Evolutionary conservation across 2,888 invertebrate species (phyloP).

Genomic region (Rhagophthalmus giganteus): DNA sequence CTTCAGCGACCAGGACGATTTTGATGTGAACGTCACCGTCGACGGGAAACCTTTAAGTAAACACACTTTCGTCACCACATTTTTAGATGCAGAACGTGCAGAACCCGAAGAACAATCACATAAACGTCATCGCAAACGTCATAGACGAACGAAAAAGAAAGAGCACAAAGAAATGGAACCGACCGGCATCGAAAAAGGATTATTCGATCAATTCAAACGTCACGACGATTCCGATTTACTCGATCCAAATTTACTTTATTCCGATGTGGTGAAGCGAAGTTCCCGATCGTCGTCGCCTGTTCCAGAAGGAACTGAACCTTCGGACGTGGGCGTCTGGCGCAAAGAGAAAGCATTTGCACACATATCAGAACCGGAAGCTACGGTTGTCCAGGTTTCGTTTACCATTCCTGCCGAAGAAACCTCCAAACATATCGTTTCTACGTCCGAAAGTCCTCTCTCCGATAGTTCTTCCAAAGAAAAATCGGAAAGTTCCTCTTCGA

Average conservation of each 20-base stretch:
- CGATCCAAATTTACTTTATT: conserved; percentile 46
- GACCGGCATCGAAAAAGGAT: conserved; percentile 33
- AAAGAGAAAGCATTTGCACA: conserved; percentile 44
- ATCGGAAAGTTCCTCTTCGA: neutral
- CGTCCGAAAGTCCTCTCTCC: too few species aligned
- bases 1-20: conserved; percentile 26
- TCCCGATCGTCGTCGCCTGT: conserved; percentile 46
- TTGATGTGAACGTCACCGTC: conserved; percentile 42
- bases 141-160: conserved; percentile 37
- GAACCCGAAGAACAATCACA: conserved; percentile 8
- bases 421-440: conserved; percentile 1
- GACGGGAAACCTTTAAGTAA: conserved; percentile 41
- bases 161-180: conserved; percentile 36
- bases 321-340: conserved; percentile 41
- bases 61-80: conserved; percentile 24
- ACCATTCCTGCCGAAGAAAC: conserved; percentile 7
- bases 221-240: conserved; percentile 37
- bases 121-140: conserved; percentile 28
- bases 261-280: conserved; percentile 44
- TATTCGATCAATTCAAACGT: conserved; percentile 44
- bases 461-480: too few species aligned
- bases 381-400: conserved; percentile 11
- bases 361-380: conserved; percentile 18
- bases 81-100: conserved; percentile 26
- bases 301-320: conserved; percentile 29